Evolutionary conservation across 1,140 invertebrate species (phyloP).

Genomic region (Cataglyphis hispanica): DNA sequence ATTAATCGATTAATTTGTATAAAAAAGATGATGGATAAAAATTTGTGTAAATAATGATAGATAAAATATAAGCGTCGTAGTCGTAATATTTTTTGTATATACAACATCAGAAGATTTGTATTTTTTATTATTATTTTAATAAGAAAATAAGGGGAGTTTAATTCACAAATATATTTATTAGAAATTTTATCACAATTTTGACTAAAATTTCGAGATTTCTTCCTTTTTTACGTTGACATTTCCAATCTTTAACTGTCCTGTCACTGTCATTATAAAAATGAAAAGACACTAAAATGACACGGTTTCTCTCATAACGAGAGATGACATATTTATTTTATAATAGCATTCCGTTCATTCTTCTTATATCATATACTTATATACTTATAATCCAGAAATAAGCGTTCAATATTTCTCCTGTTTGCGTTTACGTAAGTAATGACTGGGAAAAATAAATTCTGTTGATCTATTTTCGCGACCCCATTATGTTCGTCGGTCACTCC

Average conservation of each 20-base stretch:
- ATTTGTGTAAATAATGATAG: not conserved
- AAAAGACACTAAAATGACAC: not conserved
- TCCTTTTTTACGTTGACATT: not conserved
- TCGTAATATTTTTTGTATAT: not conserved
- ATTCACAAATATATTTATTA: not conserved
- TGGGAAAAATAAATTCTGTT: not conserved
- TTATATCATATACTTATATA: not conserved
- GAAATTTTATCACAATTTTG: not conserved
- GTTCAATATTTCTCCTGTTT: not conserved
- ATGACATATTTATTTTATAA: constrained; percentile 25
- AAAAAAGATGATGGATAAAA: not conserved
- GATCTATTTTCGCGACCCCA: constrained; percentile 42
- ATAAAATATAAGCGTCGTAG: not conserved
- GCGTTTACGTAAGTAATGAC: not conserved
- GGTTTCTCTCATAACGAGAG: not conserved
- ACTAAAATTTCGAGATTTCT: not conserved
- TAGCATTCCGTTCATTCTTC: not conserved
- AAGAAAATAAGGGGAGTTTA: too few species aligned
- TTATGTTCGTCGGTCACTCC: not conserved
- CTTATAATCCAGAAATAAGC: not conserved
- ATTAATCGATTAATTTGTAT: not conserved
- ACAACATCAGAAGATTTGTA: not conserved
- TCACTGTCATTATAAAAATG: constrained; percentile 13
- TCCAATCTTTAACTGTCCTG: not conserved
- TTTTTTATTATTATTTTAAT: too few species aligned